A percentile compares a stretch with the other conserved stretches of the same genome.
Evolutionary conservation across 2,797 vertebrate genomes (phyloP).

Genomic region (Amniataba percoides): DNA sequence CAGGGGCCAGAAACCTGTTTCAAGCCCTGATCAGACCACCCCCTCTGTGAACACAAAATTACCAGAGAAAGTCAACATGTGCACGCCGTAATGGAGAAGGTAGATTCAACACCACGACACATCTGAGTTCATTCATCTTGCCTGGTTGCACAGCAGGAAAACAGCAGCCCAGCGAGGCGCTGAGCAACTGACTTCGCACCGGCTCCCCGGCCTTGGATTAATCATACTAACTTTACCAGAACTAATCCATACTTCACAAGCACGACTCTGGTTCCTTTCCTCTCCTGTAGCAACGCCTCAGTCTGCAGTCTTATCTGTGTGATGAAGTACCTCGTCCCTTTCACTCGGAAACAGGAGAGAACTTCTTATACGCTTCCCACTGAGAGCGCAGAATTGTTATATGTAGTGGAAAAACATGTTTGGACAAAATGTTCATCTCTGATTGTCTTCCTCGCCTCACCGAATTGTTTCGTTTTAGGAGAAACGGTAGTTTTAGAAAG

Average conservation of each 20-base stretch:
- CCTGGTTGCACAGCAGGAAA: slow-evolving; percentile 52
- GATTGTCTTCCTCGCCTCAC: background rate
- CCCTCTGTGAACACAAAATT: slow-evolving; percentile 36
- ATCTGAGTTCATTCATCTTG: slow-evolving; percentile 71
- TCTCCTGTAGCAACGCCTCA: slow-evolving; percentile 40
- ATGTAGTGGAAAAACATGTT: slow-evolving; percentile 29
- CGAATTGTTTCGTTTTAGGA: background rate
- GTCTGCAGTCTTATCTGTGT: slow-evolving; percentile 69
- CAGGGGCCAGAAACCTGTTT: slow-evolving; percentile 18
- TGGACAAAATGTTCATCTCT: slow-evolving; percentile 35
- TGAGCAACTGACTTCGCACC: slow-evolving; percentile 34
- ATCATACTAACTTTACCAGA: slow-evolving; percentile 77
- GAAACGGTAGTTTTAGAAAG: background rate
- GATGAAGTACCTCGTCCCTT: slow-evolving; percentile 68
- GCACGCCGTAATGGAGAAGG: slow-evolving; percentile 48
- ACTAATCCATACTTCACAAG: slow-evolving; percentile 75
- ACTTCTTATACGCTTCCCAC: slow-evolving; percentile 52
- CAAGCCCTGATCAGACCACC: slow-evolving; percentile 31
- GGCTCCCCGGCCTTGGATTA: slow-evolving; percentile 55
- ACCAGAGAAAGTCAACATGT: slow-evolving; percentile 36
- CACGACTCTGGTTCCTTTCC: slow-evolving; percentile 33
- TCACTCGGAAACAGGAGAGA: slow-evolving; percentile 20
- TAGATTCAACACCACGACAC: slow-evolving; percentile 48
- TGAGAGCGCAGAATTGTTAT: slow-evolving; percentile 31
- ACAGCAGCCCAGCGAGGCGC: slow-evolving; percentile 28